A percentile compares a stretch with the other conserved stretches of the same genome.
phyloP scores from a whole-genome alignment of 2,888 invertebrate species.

The Drosophila anomelani region DNA sequence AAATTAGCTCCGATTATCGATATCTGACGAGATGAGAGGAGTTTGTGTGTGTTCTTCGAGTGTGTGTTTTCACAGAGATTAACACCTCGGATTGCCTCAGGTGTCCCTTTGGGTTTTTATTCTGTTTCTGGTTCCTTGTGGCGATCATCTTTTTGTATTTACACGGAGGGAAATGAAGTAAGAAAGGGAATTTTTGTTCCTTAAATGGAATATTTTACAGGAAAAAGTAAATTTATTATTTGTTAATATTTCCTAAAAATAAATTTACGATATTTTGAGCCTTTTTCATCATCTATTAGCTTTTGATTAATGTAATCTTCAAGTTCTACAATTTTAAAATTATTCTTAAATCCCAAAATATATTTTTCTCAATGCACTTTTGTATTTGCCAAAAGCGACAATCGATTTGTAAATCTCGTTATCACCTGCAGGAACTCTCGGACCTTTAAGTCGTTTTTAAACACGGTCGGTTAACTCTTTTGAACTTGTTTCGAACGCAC shows the following conservation, averaged over 20 bases:
- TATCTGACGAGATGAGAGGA: slow-evolving; percentile 31
- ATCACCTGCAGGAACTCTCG: slow-evolving; percentile 61
- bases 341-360: not conserved
- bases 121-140: slow-evolving; percentile 18
- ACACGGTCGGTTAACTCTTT: slow-evolving; percentile 50
- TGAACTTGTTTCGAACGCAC: slow-evolving; percentile 60
- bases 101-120: slow-evolving; percentile 26
- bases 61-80: slow-evolving; percentile 53
- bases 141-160: slow-evolving; percentile 35
- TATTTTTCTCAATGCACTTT: slow-evolving; percentile 10
- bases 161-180: not conserved
- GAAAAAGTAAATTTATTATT: no score
- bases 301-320: not conserved
- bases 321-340: no score
- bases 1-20: slow-evolving; percentile 76
- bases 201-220: not conserved
- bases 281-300: not conserved
- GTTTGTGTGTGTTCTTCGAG: slow-evolving; percentile 19
- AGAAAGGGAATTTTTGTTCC: no score
- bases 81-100: slow-evolving; percentile 72
- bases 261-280: not conserved
- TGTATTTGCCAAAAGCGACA: slow-evolving; percentile 68
- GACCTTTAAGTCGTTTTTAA: slow-evolving; percentile 66
- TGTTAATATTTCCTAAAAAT: not conserved
- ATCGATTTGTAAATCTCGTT: slow-evolving; percentile 82